Evolutionary conservation across 2,888 invertebrate species (phyloP).

Genomic region (Troides oblongomaculatus): DNA sequence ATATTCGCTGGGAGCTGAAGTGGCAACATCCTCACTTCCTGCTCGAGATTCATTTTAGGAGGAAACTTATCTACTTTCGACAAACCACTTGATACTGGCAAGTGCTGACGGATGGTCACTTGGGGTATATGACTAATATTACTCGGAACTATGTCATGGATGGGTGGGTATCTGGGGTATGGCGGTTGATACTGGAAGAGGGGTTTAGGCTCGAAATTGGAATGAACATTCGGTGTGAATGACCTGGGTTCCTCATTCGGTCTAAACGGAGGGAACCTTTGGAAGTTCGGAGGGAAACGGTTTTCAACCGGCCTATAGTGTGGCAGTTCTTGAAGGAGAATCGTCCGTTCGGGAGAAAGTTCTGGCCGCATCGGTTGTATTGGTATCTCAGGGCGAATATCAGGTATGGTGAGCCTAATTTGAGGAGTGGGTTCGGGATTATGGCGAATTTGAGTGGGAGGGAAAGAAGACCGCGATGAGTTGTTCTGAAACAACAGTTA

Average conservation of each 20-base stretch:
- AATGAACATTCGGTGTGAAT: constrained; percentile 38
- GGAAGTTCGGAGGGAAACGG: constrained; percentile 37
- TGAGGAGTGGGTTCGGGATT: constrained; percentile 34
- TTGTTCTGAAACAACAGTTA: constrained; percentile 51
- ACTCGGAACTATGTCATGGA: constrained; percentile 52
- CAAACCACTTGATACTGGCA: constrained; percentile 33
- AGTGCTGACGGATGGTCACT: constrained; percentile 58
- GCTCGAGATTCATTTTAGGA: constrained; percentile 45
- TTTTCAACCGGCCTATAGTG: constrained; percentile 41
- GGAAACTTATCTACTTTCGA: constrained; percentile 23
- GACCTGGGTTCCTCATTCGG: constrained; percentile 43
- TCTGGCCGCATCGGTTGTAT: constrained; percentile 40
- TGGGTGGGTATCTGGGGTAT: constrained; percentile 46
- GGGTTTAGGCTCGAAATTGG: constrained; percentile 50
- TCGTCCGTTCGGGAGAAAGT: constrained; percentile 47
- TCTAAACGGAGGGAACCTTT: constrained; percentile 44
- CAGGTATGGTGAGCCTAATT: constrained; percentile 36
- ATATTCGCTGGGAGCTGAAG: constrained; percentile 55
- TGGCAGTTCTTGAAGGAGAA: constrained; percentile 39
- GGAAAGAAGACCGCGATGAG: constrained; percentile 53
- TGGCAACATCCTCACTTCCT: constrained; percentile 68
- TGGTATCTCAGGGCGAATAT: constrained; percentile 35
- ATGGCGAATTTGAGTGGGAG: constrained; percentile 45
- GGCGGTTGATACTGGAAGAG: constrained; percentile 45
- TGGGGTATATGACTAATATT: constrained; percentile 53